Conservation (phyloP, 2,113 vertebrate genomes). For the Anguilla rostrata region DNA sequence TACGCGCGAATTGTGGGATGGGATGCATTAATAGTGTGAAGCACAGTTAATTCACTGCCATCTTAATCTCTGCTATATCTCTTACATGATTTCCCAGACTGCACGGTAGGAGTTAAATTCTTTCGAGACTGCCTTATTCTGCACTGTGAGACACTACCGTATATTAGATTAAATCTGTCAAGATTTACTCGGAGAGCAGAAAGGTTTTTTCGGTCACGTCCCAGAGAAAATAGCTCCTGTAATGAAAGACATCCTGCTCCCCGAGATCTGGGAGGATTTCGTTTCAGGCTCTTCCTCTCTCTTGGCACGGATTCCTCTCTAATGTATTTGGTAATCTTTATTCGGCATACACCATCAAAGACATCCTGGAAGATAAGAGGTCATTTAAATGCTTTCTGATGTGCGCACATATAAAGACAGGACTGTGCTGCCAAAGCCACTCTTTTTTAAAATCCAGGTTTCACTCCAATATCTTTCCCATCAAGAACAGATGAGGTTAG, state of each 20-base stretch:
- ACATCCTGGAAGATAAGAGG: neutral
- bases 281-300: neutral
- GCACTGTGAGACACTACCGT: neutral
- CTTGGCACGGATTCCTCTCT: neutral
- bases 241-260: conserved; percentile 9
- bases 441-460: neutral
- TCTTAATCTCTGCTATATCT: neutral
- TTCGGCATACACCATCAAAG: neutral
- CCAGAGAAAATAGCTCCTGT: neutral
- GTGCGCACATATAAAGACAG: neutral
- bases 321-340: neutral
- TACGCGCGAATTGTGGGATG: neutral
- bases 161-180: conserved; percentile 1
- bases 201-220: neutral
- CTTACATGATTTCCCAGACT: neutral
- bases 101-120: neutral
- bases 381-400: neutral
- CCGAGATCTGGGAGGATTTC: neutral
- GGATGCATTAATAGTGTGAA: neutral
- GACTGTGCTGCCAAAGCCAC: neutral
- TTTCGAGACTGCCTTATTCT: neutral
- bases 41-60: neutral
- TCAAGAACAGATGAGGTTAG: neutral
- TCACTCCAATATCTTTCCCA: neutral
- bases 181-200: neutral